Evolutionary conservation across 2,797 vertebrate genomes (phyloP).

Genomic region (Balearica regulorum): DNA sequence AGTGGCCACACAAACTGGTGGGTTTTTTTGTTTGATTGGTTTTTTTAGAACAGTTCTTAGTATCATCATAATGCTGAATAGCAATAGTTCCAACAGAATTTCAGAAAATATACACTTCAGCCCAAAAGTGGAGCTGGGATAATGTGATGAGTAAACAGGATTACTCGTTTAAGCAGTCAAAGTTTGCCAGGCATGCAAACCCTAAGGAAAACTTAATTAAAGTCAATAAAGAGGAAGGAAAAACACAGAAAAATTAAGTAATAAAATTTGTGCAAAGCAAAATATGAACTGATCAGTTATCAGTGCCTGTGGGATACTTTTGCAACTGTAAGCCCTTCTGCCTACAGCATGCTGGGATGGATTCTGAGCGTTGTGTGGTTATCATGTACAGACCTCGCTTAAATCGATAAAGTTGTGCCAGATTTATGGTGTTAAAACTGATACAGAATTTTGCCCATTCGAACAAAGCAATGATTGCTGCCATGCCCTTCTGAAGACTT

Average conservation of each 20-base stretch:
- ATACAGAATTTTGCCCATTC: neutral
- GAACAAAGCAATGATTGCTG: neutral
- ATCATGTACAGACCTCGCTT: neutral
- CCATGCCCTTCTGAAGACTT: neutral
- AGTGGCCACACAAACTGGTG: neutral
- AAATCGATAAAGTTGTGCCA: neutral
- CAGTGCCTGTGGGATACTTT: slow-evolving; percentile 47
- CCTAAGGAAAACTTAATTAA: slow-evolving; percentile 66
- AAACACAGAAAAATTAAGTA: slow-evolving; percentile 62
- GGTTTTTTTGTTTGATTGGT: neutral
- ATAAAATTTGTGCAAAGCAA: slow-evolving; percentile 67
- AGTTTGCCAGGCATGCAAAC: slow-evolving; percentile 44
- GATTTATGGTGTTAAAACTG: neutral
- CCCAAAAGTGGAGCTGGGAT: slow-evolving; percentile 14
- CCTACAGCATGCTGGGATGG: neutral
- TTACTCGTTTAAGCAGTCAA: slow-evolving; percentile 30
- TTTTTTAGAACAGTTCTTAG: neutral
- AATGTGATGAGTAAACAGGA: slow-evolving; percentile 62
- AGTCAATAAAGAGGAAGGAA: slow-evolving; percentile 54
- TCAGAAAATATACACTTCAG: slow-evolving; percentile 40
- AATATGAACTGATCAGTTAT: slow-evolving; percentile 66
- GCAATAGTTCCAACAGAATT: slow-evolving; percentile 21
- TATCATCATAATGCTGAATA: neutral
- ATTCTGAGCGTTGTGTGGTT: neutral
- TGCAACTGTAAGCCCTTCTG: slow-evolving; percentile 55